Evolutionary conservation across 1,140 invertebrate genomes (phyloP).

Genomic region (Protaetia brevitarsis): DNA sequence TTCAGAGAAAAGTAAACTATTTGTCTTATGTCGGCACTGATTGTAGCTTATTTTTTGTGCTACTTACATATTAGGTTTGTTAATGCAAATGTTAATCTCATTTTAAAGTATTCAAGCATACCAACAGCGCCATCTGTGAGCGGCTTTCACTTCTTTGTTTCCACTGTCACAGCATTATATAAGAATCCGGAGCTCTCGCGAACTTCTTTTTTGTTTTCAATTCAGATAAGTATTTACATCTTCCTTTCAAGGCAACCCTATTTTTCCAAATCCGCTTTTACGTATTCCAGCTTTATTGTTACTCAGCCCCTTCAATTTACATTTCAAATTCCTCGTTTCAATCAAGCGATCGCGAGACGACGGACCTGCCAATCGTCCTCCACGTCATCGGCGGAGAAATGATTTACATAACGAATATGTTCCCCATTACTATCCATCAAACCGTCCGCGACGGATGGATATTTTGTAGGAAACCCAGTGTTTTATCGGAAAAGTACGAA

Average conservation of each 20-base stretch:
- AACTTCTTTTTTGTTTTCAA: no score
- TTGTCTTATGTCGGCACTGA: no score
- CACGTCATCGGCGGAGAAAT: conserved; percentile 6
- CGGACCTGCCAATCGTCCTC: background rate
- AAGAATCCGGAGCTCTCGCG: no score
- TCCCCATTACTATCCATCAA: conserved; percentile 16
- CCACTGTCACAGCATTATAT: no score
- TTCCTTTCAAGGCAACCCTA: background rate
- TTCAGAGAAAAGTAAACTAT: no score
- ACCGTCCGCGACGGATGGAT: conserved; percentile 9
- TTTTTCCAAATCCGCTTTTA: conserved; percentile 2
- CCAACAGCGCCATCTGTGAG: background rate
- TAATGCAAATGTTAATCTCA: no score
- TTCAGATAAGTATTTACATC: background rate
- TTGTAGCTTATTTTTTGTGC: no score
- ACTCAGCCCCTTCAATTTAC: conserved; percentile 11
- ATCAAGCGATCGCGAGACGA: background rate
- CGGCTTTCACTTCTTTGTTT: no score
- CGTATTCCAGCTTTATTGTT: conserved; percentile 9
- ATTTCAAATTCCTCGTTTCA: conserved; percentile 9
- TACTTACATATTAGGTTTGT: no score
- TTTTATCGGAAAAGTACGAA: conserved; percentile 20
- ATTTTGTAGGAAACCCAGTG: background rate
- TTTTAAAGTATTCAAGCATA: background rate
- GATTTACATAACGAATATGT: conserved; percentile 23